Base-by-base conservation (phyloP, 2,113 vertebrate genomes). In the Acrocephalus kingi region DNA sequence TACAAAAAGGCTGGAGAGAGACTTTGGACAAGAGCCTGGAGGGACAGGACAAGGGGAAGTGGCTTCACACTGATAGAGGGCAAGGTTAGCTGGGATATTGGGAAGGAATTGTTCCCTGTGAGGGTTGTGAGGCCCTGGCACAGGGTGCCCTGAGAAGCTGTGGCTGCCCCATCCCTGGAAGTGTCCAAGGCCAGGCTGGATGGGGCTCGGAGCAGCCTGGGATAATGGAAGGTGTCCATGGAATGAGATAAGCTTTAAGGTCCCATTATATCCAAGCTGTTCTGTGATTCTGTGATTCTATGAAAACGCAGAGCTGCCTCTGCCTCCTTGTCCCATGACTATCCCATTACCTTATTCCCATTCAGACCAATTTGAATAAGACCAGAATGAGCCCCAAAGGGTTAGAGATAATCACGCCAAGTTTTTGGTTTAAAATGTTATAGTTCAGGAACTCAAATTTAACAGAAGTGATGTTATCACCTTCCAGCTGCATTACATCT, bases 151-250 rank as follows among this genome's bases (percentile, higher is more conserved):
- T 46, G 28, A 75, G 28, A 6, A 89, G 13, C 13, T 41, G 69
- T 61, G 69, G 39, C 39, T 75, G 46, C 6, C 24, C 6, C 54
- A 61, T 15, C 17, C 69, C 46, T 82, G n/a, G 28, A 9, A 68
- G 30, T 48, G 11, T 17, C 24, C 28, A 46, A 20, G 7, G 1
- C 20, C 54, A 39, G 61, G 23, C 0, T 82, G 61, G 69, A 74
- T 0, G 0, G 13, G 46, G 20, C 23, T 68, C 0, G 1, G 54
- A 75, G 23, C 15, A 46, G 1, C 7, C 39, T 39, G 54, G 69
- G 54, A 7, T 2, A 7, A 20, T n/a, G 54, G 37, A 14, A 59
- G 13, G 9, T 68, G 54, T 39, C 61, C 45, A 24, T 63, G 41
- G 30, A 64, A 35, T 27, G 30, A 49, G 55, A 55, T 9, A 5